phyloP scores from a whole-genome alignment of 2,888 invertebrate genomes.

The Drosophila bunnanda region DNA sequence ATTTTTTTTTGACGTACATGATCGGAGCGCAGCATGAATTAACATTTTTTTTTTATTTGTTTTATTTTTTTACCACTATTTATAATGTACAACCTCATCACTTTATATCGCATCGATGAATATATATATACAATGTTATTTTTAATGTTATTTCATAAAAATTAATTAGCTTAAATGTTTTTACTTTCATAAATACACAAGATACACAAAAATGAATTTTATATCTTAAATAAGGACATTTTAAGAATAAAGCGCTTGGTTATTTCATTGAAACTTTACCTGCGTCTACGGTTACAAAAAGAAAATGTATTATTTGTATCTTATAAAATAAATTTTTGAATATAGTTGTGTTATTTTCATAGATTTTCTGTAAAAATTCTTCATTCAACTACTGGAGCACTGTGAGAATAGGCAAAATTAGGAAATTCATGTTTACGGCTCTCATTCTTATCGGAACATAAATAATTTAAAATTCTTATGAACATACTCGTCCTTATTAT shows the following conservation, averaged over 20 bases:
- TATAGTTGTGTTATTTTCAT: neutral
- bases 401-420: slow-evolving; percentile 41
- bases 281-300: neutral
- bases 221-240: neutral
- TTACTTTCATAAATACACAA: neutral
- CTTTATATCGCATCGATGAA: neutral
- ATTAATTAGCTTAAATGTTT: neutral
- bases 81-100: neutral
- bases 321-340: neutral
- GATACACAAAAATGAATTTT: neutral
- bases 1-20: no score
- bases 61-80: neutral
- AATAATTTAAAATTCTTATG: slow-evolving; percentile 1
- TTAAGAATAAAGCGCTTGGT: neutral
- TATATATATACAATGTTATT: neutral
- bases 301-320: neutral
- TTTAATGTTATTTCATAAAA: neutral
- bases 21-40: no score
- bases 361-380: neutral
- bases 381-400: slow-evolving; percentile 64
- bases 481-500: slow-evolving; percentile 25
- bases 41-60: no score
- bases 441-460: neutral
- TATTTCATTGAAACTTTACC: neutral
- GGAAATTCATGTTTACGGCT: neutral